Base-by-base conservation (phyloP, 2,888 invertebrate species). In the Ectemnius continuus region DNA sequence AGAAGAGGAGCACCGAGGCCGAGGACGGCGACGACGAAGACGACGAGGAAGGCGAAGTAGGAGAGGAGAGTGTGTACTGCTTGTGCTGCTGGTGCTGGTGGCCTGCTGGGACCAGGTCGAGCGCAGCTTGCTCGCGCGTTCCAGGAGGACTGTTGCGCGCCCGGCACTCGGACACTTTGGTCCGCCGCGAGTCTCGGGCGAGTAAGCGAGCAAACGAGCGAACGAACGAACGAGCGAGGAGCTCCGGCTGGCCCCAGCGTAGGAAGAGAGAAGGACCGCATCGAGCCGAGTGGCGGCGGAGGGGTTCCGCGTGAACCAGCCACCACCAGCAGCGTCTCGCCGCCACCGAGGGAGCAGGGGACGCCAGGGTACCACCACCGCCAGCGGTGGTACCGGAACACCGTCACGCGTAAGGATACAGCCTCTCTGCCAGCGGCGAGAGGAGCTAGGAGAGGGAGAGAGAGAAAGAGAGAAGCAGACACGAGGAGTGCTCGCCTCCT, bases 381-480 rank as follows among this genome's bases (percentile, higher is more conserved):
- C 70, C 57, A 60, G 16, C 70, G 70, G 13, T 70, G 48, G n/a
- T 45, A 61, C 67, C 36, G 70, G 68, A 67, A 62, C 68, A 69
- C 5, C 46, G 48, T 36, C 64, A 47, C 81, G 87, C 85, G 87
- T 81, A 86, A 86, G 85, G 84, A 86, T 87, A 87, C 77, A 82
- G 52, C 72, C 64, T 67, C 67, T 52, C 59, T 70, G 47, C 76
- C 57, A 67, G 16, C 52, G 52, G n/a, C 52, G 52, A 52, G 52
- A 52, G 52, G 68, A 74, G 70, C 78, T 71, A 70, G 70, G 70
- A 72, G 74, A 82, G 73, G 71, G 76, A 26, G 36, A 62, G 26
- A 48, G 18, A 18, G 56, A 23, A 28, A 57, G 57, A 20, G 58
- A 18, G 52, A 62, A 73, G 73, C 36, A 68, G 79, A 36, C 36